These are phyloP conservation scores for Stercorarius parasiticus DNA, from an alignment of 2,113 vertebrate species.

Conservation along the genomic window DNA sequence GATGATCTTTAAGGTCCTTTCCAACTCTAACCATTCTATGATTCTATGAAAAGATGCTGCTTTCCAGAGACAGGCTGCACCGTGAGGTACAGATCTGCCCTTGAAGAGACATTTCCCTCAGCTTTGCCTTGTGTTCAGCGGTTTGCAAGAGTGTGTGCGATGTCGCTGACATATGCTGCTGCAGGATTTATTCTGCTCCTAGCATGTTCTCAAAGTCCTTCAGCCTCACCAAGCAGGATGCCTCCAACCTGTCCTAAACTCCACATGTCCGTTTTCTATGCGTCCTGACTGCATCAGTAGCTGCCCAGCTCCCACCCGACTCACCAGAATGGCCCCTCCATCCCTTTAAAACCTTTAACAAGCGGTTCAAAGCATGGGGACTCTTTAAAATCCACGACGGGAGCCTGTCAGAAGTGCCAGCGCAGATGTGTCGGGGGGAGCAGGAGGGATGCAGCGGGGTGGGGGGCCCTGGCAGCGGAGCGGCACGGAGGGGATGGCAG, in stretches of 20 bases:
- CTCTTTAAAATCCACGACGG: accelerated
- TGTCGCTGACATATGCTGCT: not conserved
- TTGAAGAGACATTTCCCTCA: not conserved
- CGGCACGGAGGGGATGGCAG: not conserved
- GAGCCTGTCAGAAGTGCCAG: not conserved
- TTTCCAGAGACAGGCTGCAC: not conserved
- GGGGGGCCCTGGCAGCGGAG: not conserved
- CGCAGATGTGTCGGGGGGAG: not conserved
- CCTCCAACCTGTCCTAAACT: not conserved
- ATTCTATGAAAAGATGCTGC: not conserved
- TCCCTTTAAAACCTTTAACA: not conserved
- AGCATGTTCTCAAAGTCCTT: not conserved
- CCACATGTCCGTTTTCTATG: accelerated
- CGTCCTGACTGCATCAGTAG: accelerated
- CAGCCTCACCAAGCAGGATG: not conserved
- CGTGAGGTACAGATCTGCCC: not conserved
- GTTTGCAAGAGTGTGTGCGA: not conserved
- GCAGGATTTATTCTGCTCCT: not conserved
- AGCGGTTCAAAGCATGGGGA: accelerated
- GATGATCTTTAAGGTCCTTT: not conserved
- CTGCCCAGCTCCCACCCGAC: not conserved
- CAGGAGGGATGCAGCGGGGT: not conserved
- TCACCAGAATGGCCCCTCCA: not conserved
- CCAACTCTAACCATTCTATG: not conserved
- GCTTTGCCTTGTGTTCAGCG: not conserved